These are phyloP conservation scores for Leptinotarsa defecta DNA, from an alignment of 1,140 invertebrate species.

Conservation along the genomic window DNA sequence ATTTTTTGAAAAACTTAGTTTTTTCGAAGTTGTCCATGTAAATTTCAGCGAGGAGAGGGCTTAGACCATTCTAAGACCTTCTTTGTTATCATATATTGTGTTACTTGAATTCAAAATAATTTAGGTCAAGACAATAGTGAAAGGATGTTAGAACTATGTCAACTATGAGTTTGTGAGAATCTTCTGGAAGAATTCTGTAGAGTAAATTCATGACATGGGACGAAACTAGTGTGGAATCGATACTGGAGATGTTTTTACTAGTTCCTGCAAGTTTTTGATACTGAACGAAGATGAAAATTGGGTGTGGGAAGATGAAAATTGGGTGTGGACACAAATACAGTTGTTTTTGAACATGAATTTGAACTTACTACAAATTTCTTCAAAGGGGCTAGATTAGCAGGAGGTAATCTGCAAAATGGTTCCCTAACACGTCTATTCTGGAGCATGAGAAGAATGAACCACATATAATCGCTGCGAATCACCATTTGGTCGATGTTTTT, in stretches of 20 bases:
- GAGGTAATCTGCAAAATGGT: constrained; percentile 53
- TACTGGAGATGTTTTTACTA: background rate
- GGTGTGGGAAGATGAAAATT: background rate
- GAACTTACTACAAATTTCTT: constrained; percentile 52
- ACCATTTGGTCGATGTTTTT: constrained; percentile 45
- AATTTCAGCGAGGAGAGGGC: too few species aligned
- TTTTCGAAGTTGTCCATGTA: too few species aligned
- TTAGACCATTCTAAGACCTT: too few species aligned
- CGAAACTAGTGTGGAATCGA: background rate
- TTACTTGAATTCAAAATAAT: too few species aligned
- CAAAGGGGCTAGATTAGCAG: constrained; percentile 47
- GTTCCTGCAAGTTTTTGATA: background rate
- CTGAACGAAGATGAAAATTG: background rate
- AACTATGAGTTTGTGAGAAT: too few species aligned
- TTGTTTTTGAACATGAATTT: background rate
- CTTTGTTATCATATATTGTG: too few species aligned
- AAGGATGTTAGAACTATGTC: too few species aligned
- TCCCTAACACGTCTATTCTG: constrained; percentile 52
- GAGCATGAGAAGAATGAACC: constrained; percentile 55
- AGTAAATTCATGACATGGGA: too few species aligned
- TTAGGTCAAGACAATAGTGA: too few species aligned
- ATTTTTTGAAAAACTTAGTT: too few species aligned
- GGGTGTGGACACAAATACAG: background rate
- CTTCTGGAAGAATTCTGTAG: too few species aligned
- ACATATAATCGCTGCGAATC: constrained; percentile 56